These are phyloP conservation scores for Goniozus legneri DNA, from an alignment of 1,140 invertebrate genomes.

Conservation along the genomic window DNA sequence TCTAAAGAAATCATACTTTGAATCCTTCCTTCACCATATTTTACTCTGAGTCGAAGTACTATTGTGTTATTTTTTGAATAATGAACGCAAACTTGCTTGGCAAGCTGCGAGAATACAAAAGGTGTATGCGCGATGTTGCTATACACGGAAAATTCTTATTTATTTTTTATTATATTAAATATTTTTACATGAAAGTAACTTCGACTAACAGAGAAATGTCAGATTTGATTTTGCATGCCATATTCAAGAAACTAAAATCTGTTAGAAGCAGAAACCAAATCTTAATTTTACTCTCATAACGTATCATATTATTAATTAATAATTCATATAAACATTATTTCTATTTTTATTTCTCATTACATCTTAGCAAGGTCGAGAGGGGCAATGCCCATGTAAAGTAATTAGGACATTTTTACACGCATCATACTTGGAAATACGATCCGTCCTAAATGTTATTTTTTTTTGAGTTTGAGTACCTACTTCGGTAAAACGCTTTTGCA, in stretches of 20 bases:
- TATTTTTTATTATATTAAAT: no score
- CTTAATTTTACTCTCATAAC: conserved; percentile 44
- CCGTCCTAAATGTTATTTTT: conserved; percentile 9
- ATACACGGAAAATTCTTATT: no score
- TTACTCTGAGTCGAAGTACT: conserved; percentile 36
- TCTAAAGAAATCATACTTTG: conserved; percentile 47
- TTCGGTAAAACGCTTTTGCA: no score
- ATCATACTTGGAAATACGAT: conserved; percentile 3
- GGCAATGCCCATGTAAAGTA: conserved; percentile 22
- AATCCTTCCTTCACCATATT: conserved; percentile 36
- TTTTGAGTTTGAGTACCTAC: not conserved
- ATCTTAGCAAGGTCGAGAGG: conserved; percentile 25
- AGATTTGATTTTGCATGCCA: conserved; percentile 25
- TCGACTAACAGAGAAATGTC: conserved; percentile 33
- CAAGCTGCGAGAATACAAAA: no score
- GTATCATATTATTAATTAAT: conserved; percentile 41
- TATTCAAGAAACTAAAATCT: conserved; percentile 46
- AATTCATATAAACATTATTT: conserved; percentile 52
- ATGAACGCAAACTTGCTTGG: no score
- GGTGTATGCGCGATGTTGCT: no score
- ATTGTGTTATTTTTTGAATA: no score
- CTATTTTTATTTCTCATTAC: conserved; percentile 40
- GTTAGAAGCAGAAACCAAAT: conserved; percentile 52
- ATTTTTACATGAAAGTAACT: no score
- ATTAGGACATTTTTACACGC: conserved; percentile 18